phyloP scores from a whole-genome alignment of 2,113 vertebrate genomes.

The Tyto alba region DNA sequence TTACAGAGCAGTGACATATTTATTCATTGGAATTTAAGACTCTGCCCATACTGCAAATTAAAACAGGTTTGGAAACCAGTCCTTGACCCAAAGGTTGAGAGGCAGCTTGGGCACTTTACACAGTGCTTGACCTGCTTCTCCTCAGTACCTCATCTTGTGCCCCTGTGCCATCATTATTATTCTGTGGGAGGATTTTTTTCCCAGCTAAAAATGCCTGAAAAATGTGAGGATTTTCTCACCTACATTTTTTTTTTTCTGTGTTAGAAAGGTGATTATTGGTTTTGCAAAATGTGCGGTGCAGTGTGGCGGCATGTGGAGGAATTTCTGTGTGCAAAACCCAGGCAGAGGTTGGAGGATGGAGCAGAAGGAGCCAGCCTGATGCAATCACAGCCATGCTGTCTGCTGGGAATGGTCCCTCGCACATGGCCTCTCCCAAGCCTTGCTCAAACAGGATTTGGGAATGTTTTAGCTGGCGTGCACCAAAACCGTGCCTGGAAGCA shows the following conservation, averaged over 20 bases:
- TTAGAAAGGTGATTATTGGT: background rate
- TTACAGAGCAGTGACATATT: background rate
- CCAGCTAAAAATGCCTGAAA: background rate
- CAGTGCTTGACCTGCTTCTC: rapidly evolving
- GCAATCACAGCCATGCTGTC: background rate
- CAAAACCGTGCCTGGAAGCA: background rate
- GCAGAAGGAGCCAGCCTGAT: background rate
- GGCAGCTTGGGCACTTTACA: background rate
- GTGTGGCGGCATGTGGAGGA: background rate
- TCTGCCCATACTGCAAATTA: background rate
- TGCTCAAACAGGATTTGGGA: background rate
- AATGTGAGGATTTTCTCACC: background rate
- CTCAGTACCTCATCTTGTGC: background rate
- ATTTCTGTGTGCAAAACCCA: background rate
- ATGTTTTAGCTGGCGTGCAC: background rate
- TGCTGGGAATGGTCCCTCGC: background rate
- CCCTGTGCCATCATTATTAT: background rate
- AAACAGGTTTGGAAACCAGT: background rate
- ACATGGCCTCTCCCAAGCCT: background rate
- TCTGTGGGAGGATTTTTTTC: background rate
- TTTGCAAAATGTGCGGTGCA: background rate
- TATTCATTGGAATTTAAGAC: background rate
- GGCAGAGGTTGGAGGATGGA: background rate
- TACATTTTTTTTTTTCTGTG: background rate
- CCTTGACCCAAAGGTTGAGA: background rate